A percentile compares a stretch with the other conserved stretches of the same genome.
These are phyloP conservation scores for Gymnopithys bicolor DNA, from an alignment of 2,797 vertebrate genomes.

Conservation along the genomic window DNA sequence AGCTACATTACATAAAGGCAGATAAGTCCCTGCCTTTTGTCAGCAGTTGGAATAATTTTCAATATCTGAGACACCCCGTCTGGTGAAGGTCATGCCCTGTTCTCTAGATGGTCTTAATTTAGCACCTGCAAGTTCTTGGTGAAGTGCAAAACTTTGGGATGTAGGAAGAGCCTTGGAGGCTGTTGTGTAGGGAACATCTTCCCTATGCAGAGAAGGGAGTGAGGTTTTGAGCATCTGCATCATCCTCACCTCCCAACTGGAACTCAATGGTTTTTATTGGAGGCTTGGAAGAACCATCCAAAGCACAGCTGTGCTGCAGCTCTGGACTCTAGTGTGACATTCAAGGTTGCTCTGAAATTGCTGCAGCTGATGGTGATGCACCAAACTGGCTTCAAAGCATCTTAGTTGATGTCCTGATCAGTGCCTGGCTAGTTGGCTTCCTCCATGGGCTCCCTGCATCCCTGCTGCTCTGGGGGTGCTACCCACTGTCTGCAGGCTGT, in stretches of 20 bases:
- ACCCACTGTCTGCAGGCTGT: not conserved
- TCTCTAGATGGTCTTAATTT: conserved; percentile 50
- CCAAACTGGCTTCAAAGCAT: not conserved
- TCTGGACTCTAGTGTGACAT: not conserved
- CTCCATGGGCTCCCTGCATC: not conserved
- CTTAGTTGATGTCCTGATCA: rapidly evolving
- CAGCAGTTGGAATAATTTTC: conserved; percentile 8
- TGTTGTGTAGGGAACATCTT: not conserved
- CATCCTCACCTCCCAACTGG: not conserved
- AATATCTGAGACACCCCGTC: conserved; percentile 19
- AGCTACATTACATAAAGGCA: not conserved
- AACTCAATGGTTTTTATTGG: not conserved
- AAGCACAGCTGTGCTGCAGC: not conserved
- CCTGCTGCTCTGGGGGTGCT: not conserved
- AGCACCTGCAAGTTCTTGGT: conserved; percentile 17
- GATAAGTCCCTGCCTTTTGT: not conserved
- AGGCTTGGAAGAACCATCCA: not conserved
- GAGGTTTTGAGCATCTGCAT: not conserved
- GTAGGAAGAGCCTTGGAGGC: not conserved
- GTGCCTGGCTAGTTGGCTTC: not conserved
- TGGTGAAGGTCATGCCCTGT: conserved; percentile 44
- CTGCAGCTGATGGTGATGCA: not conserved
- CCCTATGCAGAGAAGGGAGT: not conserved
- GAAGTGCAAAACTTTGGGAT: not conserved
- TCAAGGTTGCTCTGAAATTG: not conserved